Conservation (phyloP, 2,797 vertebrate genomes). For the Coranthus polyacanthus region DNA sequence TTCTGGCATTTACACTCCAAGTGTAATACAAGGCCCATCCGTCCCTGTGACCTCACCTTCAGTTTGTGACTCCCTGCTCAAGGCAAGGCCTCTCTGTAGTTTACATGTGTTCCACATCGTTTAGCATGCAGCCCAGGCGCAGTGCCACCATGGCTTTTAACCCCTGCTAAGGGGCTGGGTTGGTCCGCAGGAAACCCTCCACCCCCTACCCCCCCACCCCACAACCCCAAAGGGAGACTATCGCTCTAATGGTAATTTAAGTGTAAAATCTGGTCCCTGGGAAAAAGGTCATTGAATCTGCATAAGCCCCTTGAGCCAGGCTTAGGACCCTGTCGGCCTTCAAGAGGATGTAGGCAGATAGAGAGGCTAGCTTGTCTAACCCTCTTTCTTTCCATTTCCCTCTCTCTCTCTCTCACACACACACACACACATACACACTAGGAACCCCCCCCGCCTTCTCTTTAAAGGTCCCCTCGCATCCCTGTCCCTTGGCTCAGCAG, state of each 20-base stretch:
- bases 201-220: conserved; percentile 7
- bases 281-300: conserved; percentile 98
- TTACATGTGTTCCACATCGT: conserved; percentile 85
- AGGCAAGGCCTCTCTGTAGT: conserved; percentile 65
- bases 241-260: conserved; percentile 95
- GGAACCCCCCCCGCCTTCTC: conserved; percentile 26
- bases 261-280: conserved; percentile 95
- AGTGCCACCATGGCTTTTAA: conserved; percentile 90
- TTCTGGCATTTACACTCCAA: conserved; percentile 39
- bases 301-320: conserved; percentile 93
- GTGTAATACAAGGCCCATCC: conserved; percentile 38
- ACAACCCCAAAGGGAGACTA: conserved; percentile 84
- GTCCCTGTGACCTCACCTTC: conserved; percentile 42
- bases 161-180: conserved; percentile 81
- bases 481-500: conserved; percentile 50
- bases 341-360: conserved; percentile 74
- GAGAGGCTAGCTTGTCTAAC: conserved; percentile 59
- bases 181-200: conserved; percentile 58
- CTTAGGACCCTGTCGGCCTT: conserved; percentile 90
- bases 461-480: conserved; percentile 25
- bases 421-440: conserved; percentile 8
- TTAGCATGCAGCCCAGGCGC: conserved; percentile 88
- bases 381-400: conserved; percentile 51
- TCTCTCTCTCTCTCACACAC: conserved; percentile 8
- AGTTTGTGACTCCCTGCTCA: conserved; percentile 46